A percentile compares a stretch with the other conserved stretches of the same genome.
These are phyloP conservation scores for Diaperis boleti DNA, from an alignment of 2,888 invertebrate species.

Conservation along the genomic window DNA sequence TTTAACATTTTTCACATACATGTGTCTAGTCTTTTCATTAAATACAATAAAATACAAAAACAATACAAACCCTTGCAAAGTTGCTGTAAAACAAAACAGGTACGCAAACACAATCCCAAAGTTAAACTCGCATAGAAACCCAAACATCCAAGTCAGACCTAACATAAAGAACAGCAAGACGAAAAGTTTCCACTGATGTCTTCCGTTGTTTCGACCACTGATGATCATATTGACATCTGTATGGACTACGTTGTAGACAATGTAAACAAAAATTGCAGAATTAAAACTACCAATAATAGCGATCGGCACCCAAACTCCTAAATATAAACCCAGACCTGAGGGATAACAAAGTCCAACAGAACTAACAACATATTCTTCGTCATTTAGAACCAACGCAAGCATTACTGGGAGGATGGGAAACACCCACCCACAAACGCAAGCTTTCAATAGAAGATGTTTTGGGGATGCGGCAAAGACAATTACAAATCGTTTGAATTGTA, in stretches of 20 bases:
- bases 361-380: conserved; percentile 61
- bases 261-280: conserved; percentile 70
- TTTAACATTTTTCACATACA: conserved; percentile 55
- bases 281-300: conserved; percentile 70
- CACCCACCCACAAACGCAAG: conserved; percentile 75
- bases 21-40: conserved; percentile 71
- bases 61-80: conserved; percentile 72
- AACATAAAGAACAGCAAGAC: conserved; percentile 72
- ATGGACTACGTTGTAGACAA: conserved; percentile 69
- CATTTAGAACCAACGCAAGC: conserved; percentile 60
- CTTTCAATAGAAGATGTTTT: conserved; percentile 67
- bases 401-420: conserved; percentile 68
- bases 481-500: conserved; percentile 77
- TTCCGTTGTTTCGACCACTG: conserved; percentile 46
- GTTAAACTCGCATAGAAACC: conserved; percentile 67
- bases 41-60: conserved; percentile 73
- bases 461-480: conserved; percentile 72
- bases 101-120: conserved; percentile 60
- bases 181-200: conserved; percentile 70
- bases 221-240: conserved; percentile 55
- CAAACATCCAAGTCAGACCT: conserved; percentile 73
- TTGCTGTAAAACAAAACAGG: conserved; percentile 69
- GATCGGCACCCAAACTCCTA: conserved; percentile 71
- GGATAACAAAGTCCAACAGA: conserved; percentile 68
- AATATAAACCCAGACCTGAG: conserved; percentile 69